Evolutionary conservation across 2,888 invertebrate genomes (phyloP), one percentile per base, ranked within the genome.

Genomic region (Schizaphis graminum): DNA sequence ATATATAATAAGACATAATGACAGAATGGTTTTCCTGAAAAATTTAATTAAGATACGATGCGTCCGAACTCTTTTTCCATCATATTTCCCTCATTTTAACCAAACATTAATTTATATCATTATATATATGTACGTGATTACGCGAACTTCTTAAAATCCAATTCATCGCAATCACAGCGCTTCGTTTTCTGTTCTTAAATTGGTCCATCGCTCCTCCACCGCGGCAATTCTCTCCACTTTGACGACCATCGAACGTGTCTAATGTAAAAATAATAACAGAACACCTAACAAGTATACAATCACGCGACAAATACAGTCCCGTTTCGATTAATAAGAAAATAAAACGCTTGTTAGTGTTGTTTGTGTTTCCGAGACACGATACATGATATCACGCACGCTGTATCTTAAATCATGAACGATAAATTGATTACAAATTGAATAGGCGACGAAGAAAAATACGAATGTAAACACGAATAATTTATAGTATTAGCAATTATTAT

Each of bases 71-170:
- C 16, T 77, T 56, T 56, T 57, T 4, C 26, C 56, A 57, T 56
- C 89, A 26, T 89, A 41, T 89, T 56, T 89, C 56, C 4, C 56
- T 89, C 7, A 16, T 56, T 57, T 16, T 26, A 4, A 89, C 35
- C 56, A 57, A 89, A 89, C 35, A 77, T 35, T 35, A 77, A 77
- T 77, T 21, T 77, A 67, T 67, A 67, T 35, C 4, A n/a, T 67
- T 61, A n/a, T 67, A 67, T 67, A 4, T 67, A 24, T 67, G 11
- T 89, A 41, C 49, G 85, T 44, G 85, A 44, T 49, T n/a, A 49
- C 8, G n/a, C 24, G n/a, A 8, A 87, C 57, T 35, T 44, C 57
- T 89, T 89, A 89, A 89, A 89, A 89, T 61, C 57, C 21, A 89
- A 89, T 89, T 89, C 28, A 57, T 21, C 57, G 26, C 57, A 61